Evolutionary conservation across 2,113 vertebrate genomes (phyloP), one percentile per base, ranked within the genome.

Genomic region (Dunckerocampus dactyliophorus): DNA sequence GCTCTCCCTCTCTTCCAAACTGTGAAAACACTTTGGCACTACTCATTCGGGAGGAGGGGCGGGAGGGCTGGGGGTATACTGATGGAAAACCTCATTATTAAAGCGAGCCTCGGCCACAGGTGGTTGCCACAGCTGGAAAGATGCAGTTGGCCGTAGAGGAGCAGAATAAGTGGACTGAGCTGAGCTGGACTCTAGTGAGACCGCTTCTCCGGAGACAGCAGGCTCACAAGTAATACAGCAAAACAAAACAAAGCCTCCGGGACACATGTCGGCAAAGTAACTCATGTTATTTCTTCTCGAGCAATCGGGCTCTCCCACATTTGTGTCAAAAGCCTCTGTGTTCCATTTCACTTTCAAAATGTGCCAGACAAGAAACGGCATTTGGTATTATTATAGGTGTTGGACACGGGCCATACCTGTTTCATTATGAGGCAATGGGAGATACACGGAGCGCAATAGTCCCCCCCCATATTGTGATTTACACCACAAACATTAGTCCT

Each of bases 11-110:
- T 74, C 73, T 54, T 67, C 65, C 81, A 72, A 80, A 71, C 81
- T 81, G 59, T 77, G 65, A 82, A 85, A 85, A 76, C 37, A 59
- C 42, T 77, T 72, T 20, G 62, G 67, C n/a, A 82, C 65, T 58
- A 76, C 73, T 82, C 69, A 67, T 45, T 37, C 10, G 15, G n/a
- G 3, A 56, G 17, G 1, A 3, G 24, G 24, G 5, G 24, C 5
- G 24, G 24, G 24, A 11, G 24, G 31, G 49, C 63, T 57, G 49
- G 51, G 58, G 42, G 45, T 49, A 31, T 22, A 65, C 43, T 13
- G 45, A 71, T 6, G 71, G 59, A 71, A 72, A 80, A 81, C 72
- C 60, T 9, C 52, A 76, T 78, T 63, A 83, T 77, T 68, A 68
- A 79, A 80, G 64, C 54, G 62, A 55, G 65, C 19, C 60, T 68